Conservation (phyloP, 2,113 vertebrate species). For the Poecile atricapillus region DNA sequence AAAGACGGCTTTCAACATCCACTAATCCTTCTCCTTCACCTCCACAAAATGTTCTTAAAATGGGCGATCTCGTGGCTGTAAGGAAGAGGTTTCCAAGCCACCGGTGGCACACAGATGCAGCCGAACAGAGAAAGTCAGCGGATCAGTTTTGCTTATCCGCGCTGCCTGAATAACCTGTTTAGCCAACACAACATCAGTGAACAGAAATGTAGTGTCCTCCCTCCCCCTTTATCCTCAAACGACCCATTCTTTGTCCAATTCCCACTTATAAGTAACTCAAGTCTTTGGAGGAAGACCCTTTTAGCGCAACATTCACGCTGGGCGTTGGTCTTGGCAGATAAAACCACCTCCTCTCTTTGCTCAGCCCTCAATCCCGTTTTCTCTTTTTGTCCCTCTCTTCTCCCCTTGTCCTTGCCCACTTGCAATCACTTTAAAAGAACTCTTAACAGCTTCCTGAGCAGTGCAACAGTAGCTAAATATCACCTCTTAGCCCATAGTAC, state of each 20-base stretch:
- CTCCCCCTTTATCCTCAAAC: not conserved
- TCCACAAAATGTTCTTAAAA: constrained; percentile 12
- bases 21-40: constrained; percentile 5
- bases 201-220: not conserved
- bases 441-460: not conserved
- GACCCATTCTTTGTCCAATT: not conserved
- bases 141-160: not conserved
- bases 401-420: not conserved
- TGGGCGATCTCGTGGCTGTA: not conserved
- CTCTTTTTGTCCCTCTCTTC: not conserved
- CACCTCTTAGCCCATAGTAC: not conserved
- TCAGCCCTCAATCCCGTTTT: not conserved
- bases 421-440: not conserved
- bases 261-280: not conserved
- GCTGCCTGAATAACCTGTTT: constrained; percentile 41
- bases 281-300: not conserved
- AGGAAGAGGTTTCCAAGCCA: not conserved
- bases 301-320: not conserved
- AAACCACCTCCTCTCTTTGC: not conserved
- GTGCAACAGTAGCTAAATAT: not conserved
- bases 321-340: not conserved
- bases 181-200: not conserved
- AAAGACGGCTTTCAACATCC: not conserved
- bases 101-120: not conserved
- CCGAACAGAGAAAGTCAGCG: not conserved